A percentile compares a stretch with the other conserved stretches of the same genome.
These are phyloP conservation scores for Gavialis gangeticus DNA, from an alignment of 2,113 vertebrate species.

Conservation along the genomic window DNA sequence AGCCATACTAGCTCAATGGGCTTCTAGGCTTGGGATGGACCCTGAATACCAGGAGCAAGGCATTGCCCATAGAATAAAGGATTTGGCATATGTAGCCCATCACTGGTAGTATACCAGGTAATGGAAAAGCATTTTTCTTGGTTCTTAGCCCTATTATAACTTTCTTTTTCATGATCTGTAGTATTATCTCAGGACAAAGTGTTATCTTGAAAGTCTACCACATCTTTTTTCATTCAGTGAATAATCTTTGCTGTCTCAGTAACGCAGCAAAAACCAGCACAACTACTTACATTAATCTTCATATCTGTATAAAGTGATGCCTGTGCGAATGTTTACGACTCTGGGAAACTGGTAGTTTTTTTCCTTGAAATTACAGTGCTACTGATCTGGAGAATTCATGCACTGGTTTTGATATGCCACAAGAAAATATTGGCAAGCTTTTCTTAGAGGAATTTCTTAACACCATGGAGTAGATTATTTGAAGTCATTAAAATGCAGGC, in stretches of 20 bases:
- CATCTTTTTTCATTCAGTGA: background rate
- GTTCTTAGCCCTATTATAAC: background rate
- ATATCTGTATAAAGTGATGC: background rate
- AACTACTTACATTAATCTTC: background rate
- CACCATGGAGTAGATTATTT: background rate
- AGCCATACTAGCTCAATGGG: background rate
- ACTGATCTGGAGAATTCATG: background rate
- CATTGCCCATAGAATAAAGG: background rate
- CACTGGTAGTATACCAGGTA: background rate
- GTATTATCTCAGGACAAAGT: background rate
- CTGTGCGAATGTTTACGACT: background rate
- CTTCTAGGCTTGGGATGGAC: background rate
- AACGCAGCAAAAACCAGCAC: background rate
- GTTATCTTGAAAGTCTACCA: background rate
- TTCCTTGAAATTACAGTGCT: background rate
- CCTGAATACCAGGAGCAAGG: background rate
- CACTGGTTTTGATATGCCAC: background rate
- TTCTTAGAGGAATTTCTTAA: background rate
- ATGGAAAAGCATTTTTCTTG: background rate
- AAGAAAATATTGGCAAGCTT: background rate
- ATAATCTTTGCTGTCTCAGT: background rate
- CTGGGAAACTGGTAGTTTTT: background rate
- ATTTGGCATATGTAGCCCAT: background rate
- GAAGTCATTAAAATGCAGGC: too few relatives aligned
- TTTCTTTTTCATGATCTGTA: background rate